Evolutionary conservation across 2,797 vertebrate genomes (phyloP).

Genomic region (Schizopygopsis pylzovi): DNA sequence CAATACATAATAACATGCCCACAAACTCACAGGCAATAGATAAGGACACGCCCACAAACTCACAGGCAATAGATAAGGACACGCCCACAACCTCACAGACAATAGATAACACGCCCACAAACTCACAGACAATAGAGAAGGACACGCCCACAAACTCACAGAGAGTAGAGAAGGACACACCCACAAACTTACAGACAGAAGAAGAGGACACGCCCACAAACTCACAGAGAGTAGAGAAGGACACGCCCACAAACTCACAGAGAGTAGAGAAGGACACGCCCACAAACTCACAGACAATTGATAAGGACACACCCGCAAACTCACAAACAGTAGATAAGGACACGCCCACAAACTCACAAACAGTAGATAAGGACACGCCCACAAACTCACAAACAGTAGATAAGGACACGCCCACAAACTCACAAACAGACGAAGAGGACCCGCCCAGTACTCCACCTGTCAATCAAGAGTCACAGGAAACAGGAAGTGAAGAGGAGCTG

Average conservation of each 20-base stretch:
- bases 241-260: neutral
- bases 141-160: neutral
- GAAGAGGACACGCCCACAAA: neutral
- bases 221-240: rapidly evolving
- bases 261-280: too few relatives aligned
- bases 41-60: neutral
- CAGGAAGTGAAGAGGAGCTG: conserved; percentile 70
- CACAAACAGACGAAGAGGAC: too few relatives aligned
- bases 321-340: too few relatives aligned
- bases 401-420: too few relatives aligned
- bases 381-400: neutral
- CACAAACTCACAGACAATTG: too few relatives aligned
- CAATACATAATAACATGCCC: neutral
- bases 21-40: neutral
- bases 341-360: neutral
- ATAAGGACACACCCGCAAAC: too few relatives aligned
- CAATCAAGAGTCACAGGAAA: conserved; percentile 62
- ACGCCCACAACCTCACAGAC: neutral
- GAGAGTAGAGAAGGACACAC: neutral
- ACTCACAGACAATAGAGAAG: rapidly evolving
- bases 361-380: neutral
- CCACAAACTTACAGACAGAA: neutral
- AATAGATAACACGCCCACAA: neutral
- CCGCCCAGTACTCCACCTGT: neutral
- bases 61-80: rapidly evolving